Base-by-base conservation (phyloP, 1,140 invertebrate species). In the Apolygus lucorum region DNA sequence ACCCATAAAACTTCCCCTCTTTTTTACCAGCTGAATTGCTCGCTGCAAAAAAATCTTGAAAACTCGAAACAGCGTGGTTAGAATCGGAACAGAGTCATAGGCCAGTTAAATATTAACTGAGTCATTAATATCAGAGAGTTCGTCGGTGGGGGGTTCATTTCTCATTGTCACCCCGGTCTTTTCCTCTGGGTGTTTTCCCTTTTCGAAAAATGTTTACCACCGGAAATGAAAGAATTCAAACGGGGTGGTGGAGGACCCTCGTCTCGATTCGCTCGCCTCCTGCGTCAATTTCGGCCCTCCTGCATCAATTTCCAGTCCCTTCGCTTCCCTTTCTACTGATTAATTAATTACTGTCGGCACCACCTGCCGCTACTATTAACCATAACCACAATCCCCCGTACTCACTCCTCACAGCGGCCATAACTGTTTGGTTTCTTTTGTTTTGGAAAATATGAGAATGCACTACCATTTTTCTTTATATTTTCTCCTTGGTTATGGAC, bases 61-160 rank as follows among this genome's bases (percentile, higher is more conserved):
- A n/a, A n/a, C n/a, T n/a, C n/a, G n/a, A n/a, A n/a, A n/a, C n/a
- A 8, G 34, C 34, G 34, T 17, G 17, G 34, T 49, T 49, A 49
- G 34, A 17, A 49, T 49, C 34, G 8, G 34, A 49, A 49, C 34
- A 49, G 17, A 11, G 8, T 8, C 17, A 49, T 8, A 11, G 8
- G 8, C 34, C 8, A 17, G 8, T 49, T 11, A 49, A 49, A 49
- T 49, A 49, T 49, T 49, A 49, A 49, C 34, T 17, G 34, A 49
- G 34, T 49, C 34, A 49, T 49, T 49, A 49, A 49, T 49, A 49
- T 49, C 34, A 49, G 34, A 49, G 34, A 49, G 34, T 49, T 49
- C 8, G 34, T 8, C 17, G 8, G 34, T 8, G 34, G 17, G 17
- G 34, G 34, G 34, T 49, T 49, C 34, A 49, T 49, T 49, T 49